These are phyloP conservation scores for Momotus momota DNA, from an alignment of 2,797 vertebrate species.

Conservation along the genomic window DNA sequence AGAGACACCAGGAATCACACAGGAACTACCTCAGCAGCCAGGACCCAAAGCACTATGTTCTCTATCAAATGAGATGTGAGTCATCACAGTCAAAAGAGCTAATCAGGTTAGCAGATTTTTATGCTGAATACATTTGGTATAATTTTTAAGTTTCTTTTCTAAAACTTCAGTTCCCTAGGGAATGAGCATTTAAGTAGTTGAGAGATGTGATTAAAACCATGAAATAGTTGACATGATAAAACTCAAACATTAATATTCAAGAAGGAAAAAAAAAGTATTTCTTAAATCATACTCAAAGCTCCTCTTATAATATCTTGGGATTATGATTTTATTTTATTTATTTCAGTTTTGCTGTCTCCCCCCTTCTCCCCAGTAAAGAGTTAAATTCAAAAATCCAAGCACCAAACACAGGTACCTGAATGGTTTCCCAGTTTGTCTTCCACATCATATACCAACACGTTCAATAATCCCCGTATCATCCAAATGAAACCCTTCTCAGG, in stretches of 20 bases:
- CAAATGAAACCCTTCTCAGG: background rate
- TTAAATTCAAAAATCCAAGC: background rate
- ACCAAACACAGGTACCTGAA: background rate
- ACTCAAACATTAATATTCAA: conserved; percentile 6
- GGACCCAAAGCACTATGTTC: background rate
- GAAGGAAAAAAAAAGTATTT: background rate
- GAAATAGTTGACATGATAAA: conserved; percentile 15
- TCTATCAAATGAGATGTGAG: conserved; percentile 18
- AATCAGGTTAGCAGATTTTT: conserved; percentile 56
- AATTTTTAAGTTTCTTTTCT: conserved; percentile 58
- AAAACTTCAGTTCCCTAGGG: conserved; percentile 38
- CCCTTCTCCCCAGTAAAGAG: background rate
- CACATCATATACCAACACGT: background rate
- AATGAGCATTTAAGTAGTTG: conserved; percentile 12
- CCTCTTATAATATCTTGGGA: background rate
- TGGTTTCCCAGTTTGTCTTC: background rate
- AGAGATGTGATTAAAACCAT: conserved; percentile 18
- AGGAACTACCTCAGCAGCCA: background rate
- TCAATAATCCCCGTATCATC: background rate
- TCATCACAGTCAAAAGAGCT: conserved; percentile 36
- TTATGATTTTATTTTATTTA: background rate
- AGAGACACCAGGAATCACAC: background rate
- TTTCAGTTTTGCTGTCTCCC: background rate
- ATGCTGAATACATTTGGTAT: conserved; percentile 43
- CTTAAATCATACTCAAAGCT: background rate